Evolutionary conservation across 2,113 vertebrate species (phyloP).

Genomic region (Ceyx melanurus): DNA sequence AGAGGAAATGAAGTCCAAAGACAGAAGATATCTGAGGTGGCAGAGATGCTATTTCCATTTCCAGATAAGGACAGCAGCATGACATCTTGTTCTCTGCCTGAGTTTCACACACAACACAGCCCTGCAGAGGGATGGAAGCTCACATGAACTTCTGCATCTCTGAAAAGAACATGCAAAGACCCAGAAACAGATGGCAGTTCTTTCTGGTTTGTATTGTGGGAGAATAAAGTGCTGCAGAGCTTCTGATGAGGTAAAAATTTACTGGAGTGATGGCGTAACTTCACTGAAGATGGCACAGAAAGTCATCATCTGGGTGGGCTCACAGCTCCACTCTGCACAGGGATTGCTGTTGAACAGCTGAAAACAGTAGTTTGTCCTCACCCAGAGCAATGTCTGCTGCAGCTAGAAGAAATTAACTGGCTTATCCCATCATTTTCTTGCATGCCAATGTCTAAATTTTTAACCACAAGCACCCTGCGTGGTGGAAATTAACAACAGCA

Average conservation of each 20-base stretch:
- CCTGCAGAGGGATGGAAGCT: neutral
- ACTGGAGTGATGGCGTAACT: neutral
- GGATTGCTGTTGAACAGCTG: neutral
- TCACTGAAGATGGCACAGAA: neutral
- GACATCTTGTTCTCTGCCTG: neutral
- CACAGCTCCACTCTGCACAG: neutral
- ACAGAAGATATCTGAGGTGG: neutral
- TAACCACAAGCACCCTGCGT: slow-evolving; percentile 5
- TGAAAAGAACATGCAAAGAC: neutral
- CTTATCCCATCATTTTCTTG: neutral
- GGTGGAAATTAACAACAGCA: slow-evolving; percentile 54
- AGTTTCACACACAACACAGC: neutral
- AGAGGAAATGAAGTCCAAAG: neutral
- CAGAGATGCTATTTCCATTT: neutral
- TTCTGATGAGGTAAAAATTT: neutral
- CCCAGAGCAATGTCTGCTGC: neutral
- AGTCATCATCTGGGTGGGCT: neutral
- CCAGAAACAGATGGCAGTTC: neutral
- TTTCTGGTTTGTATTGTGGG: neutral
- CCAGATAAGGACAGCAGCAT: neutral
- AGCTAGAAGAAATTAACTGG: slow-evolving; percentile 8
- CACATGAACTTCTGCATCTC: neutral
- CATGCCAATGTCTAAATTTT: slow-evolving; percentile 33
- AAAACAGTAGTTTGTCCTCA: neutral
- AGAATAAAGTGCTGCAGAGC: neutral